phyloP scores from a whole-genome alignment of 1,140 invertebrate genomes.

The Pissodes strobi region DNA sequence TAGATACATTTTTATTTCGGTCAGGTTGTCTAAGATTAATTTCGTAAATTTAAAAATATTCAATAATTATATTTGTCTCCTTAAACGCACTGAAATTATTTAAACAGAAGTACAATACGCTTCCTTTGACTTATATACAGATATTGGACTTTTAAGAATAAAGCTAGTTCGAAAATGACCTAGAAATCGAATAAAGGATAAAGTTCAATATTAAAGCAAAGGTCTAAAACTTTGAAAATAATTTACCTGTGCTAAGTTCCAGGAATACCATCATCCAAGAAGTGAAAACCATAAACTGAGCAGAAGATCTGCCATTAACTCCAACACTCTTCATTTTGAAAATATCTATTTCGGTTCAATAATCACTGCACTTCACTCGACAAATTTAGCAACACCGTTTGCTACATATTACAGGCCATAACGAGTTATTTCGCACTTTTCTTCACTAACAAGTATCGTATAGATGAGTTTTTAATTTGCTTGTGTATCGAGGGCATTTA shows the following conservation, averaged over 20 bases:
- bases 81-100: too few species aligned
- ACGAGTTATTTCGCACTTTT: background rate
- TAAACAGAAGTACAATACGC: background rate
- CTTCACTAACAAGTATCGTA: too few species aligned
- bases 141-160: background rate
- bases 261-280: constrained; percentile 43
- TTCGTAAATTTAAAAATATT: too few species aligned
- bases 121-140: background rate
- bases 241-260: constrained; percentile 45
- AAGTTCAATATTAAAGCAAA: too few species aligned
- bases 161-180: too few species aligned
- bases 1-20: too few species aligned
- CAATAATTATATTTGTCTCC: too few species aligned
- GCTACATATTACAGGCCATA: constrained; percentile 4
- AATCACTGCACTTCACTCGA: constrained; percentile 41
- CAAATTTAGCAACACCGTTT: constrained; percentile 4
- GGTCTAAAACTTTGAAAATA: background rate
- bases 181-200: too few species aligned
- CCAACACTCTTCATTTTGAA: constrained; percentile 15
- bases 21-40: too few species aligned
- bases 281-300: constrained; percentile 35
- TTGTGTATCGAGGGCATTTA: constrained; percentile 40
- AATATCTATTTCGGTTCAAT: background rate
- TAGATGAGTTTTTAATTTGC: constrained; percentile 23
- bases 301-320: constrained; percentile 21